Conservation (phyloP, 2,797 vertebrate species). For the Botia almorhae region DNA sequence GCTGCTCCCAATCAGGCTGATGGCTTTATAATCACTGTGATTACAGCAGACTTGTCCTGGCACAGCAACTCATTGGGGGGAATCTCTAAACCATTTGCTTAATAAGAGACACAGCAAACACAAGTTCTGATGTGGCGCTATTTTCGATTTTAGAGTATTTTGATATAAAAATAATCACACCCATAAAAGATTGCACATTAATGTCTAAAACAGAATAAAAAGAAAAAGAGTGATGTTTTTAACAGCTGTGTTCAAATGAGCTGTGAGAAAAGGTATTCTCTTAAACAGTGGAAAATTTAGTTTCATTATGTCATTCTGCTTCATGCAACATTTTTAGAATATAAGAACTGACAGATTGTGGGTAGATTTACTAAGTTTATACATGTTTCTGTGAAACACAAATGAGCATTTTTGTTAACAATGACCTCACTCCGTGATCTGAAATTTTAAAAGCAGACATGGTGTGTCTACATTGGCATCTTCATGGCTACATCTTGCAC, state of each 20-base stretch:
- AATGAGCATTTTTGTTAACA: background rate
- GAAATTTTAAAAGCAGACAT: background rate
- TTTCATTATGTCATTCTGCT: slow-evolving; percentile 10
- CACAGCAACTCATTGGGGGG: slow-evolving; percentile 32
- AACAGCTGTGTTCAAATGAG: slow-evolving; percentile 9
- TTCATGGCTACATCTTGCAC: background rate
- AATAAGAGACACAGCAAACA: slow-evolving; percentile 9
- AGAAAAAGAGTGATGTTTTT: slow-evolving; percentile 2
- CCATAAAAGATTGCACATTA: background rate
- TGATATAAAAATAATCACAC: slow-evolving; percentile 1
- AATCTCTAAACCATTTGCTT: slow-evolving; percentile 28
- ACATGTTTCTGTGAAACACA: background rate
- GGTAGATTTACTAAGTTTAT: slow-evolving; percentile 11
- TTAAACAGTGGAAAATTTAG: slow-evolving; percentile 9
- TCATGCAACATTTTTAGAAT: background rate
- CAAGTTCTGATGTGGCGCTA: slow-evolving; percentile 19
- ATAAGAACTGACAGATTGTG: background rate
- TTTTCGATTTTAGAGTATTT: background rate
- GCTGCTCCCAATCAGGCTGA: slow-evolving; percentile 35
- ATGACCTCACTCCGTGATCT: background rate
- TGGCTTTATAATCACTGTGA: slow-evolving; percentile 48
- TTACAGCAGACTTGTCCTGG: slow-evolving; percentile 37
- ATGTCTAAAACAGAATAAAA: background rate
- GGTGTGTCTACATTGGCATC: background rate
- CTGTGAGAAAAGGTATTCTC: slow-evolving; percentile 1